These are phyloP conservation scores for Laterallus jamaicensis DNA, from an alignment of 2,113 vertebrate species.

Conservation along the genomic window DNA sequence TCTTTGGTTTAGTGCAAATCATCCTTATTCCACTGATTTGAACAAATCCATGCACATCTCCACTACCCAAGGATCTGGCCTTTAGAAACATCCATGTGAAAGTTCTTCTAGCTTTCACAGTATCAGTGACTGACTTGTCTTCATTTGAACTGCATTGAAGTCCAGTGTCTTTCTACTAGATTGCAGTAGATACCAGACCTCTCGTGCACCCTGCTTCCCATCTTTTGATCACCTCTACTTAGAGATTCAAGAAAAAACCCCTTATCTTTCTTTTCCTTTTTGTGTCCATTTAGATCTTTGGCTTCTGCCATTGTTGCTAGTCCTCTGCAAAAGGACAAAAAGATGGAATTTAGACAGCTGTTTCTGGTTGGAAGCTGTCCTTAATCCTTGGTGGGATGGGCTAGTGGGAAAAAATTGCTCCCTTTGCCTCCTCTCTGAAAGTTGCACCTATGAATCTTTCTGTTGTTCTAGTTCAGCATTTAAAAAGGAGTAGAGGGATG, in stretches of 20 bases:
- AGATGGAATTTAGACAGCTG: neutral
- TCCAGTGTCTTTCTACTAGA: neutral
- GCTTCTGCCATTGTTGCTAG: neutral
- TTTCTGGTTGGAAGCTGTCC: neutral
- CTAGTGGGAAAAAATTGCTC: neutral
- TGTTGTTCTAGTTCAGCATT: neutral
- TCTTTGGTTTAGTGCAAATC: neutral
- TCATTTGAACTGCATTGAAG: neutral
- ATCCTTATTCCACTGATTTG: neutral
- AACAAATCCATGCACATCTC: neutral
- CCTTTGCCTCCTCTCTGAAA: neutral
- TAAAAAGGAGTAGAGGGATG: neutral
- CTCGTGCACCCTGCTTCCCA: neutral
- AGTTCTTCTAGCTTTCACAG: neutral
- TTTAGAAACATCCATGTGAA: neutral
- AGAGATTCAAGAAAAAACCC: neutral
- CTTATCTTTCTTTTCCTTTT: neutral
- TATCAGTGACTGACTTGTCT: neutral
- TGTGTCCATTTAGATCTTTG: neutral
- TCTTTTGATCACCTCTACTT: neutral
- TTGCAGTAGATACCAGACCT: neutral
- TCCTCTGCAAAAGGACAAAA: neutral
- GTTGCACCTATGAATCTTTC: neutral
- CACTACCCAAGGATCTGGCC: neutral
- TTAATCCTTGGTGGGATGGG: neutral